Percentiles rank a stretch among this genome's conserved stretches.
These are phyloP conservation scores for Drosophila pachea DNA, from an alignment of 1,140 invertebrate species.

Conservation along the genomic window DNA sequence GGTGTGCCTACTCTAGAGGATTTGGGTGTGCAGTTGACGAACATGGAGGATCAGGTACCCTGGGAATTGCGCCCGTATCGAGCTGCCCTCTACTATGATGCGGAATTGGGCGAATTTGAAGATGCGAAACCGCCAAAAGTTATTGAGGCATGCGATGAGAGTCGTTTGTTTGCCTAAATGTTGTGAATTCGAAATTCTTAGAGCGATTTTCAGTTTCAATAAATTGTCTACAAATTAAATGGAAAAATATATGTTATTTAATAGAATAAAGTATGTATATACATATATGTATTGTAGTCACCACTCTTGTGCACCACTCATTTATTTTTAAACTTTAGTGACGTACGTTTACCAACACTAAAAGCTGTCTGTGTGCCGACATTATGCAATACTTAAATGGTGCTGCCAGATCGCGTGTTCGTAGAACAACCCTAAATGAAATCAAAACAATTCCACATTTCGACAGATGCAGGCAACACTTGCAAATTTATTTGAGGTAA, in stretches of 20 bases:
- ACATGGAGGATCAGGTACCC: conserved; percentile 87
- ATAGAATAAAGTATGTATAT: neutral
- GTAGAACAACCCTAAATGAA: conserved; percentile 38
- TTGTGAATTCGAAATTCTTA: conserved; percentile 60
- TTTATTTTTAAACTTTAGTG: conserved; percentile 8
- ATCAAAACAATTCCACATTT: conserved; percentile 48
- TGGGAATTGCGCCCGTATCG: conserved; percentile 87
- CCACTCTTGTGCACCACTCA: neutral
- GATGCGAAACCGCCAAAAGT: conserved; percentile 82
- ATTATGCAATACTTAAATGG: conserved; percentile 33
- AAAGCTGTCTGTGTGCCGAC: no score
- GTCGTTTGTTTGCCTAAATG: conserved; percentile 62
- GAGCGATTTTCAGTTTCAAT: conserved; percentile 60
- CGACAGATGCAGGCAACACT: conserved; percentile 48
- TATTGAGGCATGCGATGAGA: conserved; percentile 62
- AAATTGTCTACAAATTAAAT: conserved; percentile 35
- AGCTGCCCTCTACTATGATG: conserved; percentile 85
- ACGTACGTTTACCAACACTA: conserved; percentile 16
- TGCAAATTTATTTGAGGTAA: conserved; percentile 47
- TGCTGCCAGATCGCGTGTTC: conserved; percentile 27
- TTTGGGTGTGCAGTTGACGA: conserved; percentile 87
- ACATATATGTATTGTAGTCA: neutral
- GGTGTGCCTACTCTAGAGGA: conserved; percentile 91
- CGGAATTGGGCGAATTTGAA: conserved; percentile 87
- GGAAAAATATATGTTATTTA: conserved; percentile 4